These are phyloP conservation scores for Moxostoma hubbsi DNA, from an alignment of 2,797 vertebrate genomes.

Conservation along the genomic window DNA sequence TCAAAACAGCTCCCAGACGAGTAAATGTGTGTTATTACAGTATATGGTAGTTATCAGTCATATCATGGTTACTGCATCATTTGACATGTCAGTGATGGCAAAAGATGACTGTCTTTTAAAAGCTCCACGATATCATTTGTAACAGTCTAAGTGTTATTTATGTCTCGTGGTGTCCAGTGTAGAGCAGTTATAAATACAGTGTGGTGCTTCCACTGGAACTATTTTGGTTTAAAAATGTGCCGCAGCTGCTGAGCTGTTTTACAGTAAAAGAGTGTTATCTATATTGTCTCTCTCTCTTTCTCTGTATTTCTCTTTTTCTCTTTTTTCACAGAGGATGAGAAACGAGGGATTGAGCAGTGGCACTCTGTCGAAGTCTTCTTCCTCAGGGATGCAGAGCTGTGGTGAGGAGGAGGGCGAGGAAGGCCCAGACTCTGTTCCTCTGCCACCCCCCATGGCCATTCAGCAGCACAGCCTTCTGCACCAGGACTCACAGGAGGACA, in stretches of 20 bases:
- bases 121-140: neutral
- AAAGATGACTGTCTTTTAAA: neutral
- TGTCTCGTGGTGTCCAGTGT: slow-evolving; percentile 8
- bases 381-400: slow-evolving; percentile 98
- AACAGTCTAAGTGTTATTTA: slow-evolving; percentile 14
- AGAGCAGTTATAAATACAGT: slow-evolving; percentile 17
- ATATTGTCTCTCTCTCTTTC: neutral
- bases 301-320: neutral
- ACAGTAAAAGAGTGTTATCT: neutral
- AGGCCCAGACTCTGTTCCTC: slow-evolving; percentile 89
- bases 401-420: slow-evolving; percentile 98
- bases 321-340: slow-evolving; percentile 85
- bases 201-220: slow-evolving; percentile 6
- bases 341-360: slow-evolving; percentile 96
- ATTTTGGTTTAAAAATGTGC: slow-evolving; percentile 4
- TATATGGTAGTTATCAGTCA: neutral
- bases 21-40: slow-evolving; percentile 1
- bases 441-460: slow-evolving; percentile 97
- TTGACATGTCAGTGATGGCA: slow-evolving; percentile 2
- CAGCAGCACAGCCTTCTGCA: slow-evolving; percentile 98
- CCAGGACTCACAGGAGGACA: slow-evolving; percentile 94
- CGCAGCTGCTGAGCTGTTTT: neutral
- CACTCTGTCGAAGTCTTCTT: slow-evolving; percentile 97
- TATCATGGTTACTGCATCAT: slow-evolving; percentile 1
- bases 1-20: neutral